Evolutionary conservation across 1,140 invertebrate genomes (phyloP).

Genomic region (Onthophagus taurus): DNA sequence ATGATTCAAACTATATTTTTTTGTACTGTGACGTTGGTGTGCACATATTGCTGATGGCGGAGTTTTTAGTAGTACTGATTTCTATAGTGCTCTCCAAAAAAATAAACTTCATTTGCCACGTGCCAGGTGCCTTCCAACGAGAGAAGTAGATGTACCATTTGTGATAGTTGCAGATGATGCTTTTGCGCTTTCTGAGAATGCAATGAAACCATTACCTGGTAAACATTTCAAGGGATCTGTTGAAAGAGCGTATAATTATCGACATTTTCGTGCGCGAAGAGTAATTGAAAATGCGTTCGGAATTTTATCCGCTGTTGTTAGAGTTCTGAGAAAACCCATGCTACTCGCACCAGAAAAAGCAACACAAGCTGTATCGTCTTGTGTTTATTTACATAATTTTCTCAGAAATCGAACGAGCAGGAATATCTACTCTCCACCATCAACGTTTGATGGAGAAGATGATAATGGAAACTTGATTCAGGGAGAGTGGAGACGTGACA

Average conservation of each 20-base stretch:
- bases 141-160: slow-evolving; percentile 17
- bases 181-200: slow-evolving; percentile 23
- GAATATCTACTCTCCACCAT: no score
- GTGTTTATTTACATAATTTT: slow-evolving; percentile 4
- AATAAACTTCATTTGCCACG: neutral
- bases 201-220: slow-evolving; percentile 24
- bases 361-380: neutral
- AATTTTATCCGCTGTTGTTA: slow-evolving; percentile 30
- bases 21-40: slow-evolving; percentile 36
- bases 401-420: no score
- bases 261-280: slow-evolving; percentile 31
- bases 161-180: slow-evolving; percentile 28
- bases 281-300: slow-evolving; percentile 38
- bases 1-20: slow-evolving; percentile 42
- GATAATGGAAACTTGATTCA: no score
- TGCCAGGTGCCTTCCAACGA: slow-evolving; percentile 5
- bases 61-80: slow-evolving; percentile 19
- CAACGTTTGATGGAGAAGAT: no score
- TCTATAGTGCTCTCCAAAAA: neutral
- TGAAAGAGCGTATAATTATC: slow-evolving; percentile 41
- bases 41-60: slow-evolving; percentile 36
- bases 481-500: no score
- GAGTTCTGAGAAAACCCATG: slow-evolving; percentile 31
- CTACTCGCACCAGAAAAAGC: slow-evolving; percentile 24
- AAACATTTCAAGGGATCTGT: neutral